Evolutionary conservation across 2,797 vertebrate species (phyloP).

Genomic region (Enteromius thamalakanensis): DNA sequence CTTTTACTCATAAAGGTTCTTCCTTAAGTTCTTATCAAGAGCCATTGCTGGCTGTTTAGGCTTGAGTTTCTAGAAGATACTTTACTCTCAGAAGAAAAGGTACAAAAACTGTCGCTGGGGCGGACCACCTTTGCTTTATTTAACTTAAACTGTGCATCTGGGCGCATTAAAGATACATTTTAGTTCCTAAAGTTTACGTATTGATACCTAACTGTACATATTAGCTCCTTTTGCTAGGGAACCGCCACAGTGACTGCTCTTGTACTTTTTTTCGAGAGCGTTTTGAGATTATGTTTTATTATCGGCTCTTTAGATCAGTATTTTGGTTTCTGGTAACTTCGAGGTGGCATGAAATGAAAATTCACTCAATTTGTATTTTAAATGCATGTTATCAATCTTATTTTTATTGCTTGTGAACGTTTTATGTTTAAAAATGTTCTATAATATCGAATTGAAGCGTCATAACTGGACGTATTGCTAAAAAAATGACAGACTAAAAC

Average conservation of each 20-base stretch:
- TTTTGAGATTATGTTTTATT: background rate
- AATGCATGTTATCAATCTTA: background rate
- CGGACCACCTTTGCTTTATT: background rate
- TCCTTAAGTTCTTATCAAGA: background rate
- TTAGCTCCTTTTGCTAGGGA: background rate
- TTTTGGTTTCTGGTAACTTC: background rate
- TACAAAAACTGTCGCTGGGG: background rate
- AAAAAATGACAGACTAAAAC: background rate
- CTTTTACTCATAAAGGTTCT: background rate
- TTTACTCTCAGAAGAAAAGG: background rate
- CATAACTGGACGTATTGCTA: background rate
- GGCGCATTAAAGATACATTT: background rate
- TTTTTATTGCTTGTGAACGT: background rate
- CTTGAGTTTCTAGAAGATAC: background rate
- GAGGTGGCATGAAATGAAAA: background rate
- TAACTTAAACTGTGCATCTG: background rate
- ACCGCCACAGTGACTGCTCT: background rate
- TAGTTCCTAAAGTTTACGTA: no score
- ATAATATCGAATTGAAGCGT: background rate
- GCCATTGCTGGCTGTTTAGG: background rate
- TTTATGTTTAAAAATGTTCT: background rate
- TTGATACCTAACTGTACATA: no score
- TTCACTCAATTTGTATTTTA: background rate
- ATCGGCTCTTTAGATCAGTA: background rate
- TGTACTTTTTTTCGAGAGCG: background rate